Percentiles rank a stretch among this genome's conserved stretches.
Conservation (phyloP, 2,888 invertebrate genomes). For the Dendrolimus pini region DNA sequence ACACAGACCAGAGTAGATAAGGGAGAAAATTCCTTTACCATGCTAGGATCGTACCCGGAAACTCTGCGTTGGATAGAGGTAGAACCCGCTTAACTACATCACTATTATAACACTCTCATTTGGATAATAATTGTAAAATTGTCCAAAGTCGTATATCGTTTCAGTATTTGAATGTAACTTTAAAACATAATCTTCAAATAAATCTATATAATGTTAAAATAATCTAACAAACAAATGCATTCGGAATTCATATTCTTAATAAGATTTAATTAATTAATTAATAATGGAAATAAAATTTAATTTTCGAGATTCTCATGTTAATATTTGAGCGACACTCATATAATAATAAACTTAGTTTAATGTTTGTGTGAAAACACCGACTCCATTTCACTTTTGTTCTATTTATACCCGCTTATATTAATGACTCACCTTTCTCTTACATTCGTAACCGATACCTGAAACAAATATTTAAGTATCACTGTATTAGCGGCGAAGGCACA, state of each 20-base stretch:
- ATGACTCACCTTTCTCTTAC: constrained; percentile 42
- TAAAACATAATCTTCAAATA: not conserved
- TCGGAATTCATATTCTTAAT: constrained; percentile 6
- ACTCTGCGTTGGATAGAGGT: too few relatives aligned
- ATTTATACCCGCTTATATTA: constrained; percentile 18
- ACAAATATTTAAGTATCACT: constrained; percentile 3
- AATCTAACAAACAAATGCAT: constrained; percentile 6
- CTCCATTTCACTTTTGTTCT: constrained; percentile 8
- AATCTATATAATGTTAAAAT: constrained; percentile 6
- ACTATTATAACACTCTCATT: too few relatives aligned
- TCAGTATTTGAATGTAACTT: not conserved
- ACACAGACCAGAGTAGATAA: too few relatives aligned
- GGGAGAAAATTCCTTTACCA: too few relatives aligned
- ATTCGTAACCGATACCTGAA: constrained; percentile 41
- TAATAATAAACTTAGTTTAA: constrained; percentile 14
- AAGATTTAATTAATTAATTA: constrained; percentile 1
- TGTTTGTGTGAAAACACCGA: not conserved
- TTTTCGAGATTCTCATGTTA: constrained; percentile 27
- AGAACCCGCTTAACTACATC: too few relatives aligned
- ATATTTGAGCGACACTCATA: constrained; percentile 50
- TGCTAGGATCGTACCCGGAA: too few relatives aligned
- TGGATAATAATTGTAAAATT: too few relatives aligned
- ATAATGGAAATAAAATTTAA: constrained; percentile 10
- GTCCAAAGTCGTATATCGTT: not conserved
- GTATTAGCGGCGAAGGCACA: too few relatives aligned